These are phyloP conservation scores for Bedellia somnulentella DNA, from an alignment of 2,888 invertebrate species.

Conservation along the genomic window DNA sequence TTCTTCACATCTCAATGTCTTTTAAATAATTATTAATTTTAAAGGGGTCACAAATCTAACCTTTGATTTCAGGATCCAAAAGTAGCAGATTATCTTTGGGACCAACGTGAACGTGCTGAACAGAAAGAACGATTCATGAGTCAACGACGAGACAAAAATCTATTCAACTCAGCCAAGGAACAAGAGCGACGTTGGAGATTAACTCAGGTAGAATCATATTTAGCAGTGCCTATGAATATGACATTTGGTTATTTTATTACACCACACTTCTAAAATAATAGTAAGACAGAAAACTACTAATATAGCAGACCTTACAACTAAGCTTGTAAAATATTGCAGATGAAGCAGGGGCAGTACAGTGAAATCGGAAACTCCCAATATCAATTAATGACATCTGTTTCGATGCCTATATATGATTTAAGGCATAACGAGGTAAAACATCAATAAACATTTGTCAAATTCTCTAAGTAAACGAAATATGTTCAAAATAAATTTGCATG, in stretches of 20 bases:
- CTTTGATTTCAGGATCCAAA: slow-evolving; percentile 70
- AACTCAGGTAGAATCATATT: slow-evolving; percentile 32
- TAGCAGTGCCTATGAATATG: too few relatives aligned
- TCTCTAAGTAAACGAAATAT: too few relatives aligned
- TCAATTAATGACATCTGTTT: slow-evolving; percentile 88
- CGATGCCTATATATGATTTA: slow-evolving; percentile 90
- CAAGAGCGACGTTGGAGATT: slow-evolving; percentile 63
- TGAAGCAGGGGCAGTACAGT: slow-evolving; percentile 64
- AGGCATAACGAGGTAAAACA: slow-evolving; percentile 78
- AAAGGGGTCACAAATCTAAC: too few relatives aligned
- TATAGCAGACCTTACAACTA: too few relatives aligned
- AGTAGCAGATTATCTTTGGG: slow-evolving; percentile 90
- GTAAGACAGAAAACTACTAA: too few relatives aligned
- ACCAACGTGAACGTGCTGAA: slow-evolving; percentile 76
- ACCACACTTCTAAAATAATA: too few relatives aligned
- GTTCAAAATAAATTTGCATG: too few relatives aligned
- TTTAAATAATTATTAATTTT: too few relatives aligned
- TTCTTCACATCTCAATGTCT: too few relatives aligned
- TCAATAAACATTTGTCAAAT: background rate
- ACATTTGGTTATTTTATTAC: background rate
- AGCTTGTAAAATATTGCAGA: slow-evolving; percentile 34
- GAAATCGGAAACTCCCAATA: slow-evolving; percentile 66
- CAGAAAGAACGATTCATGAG: slow-evolving; percentile 76
- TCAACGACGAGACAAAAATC: slow-evolving; percentile 61
- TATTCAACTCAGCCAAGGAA: slow-evolving; percentile 66